phyloP scores from a whole-genome alignment of 2,113 vertebrate genomes.

The Alouatta palliata region DNA sequence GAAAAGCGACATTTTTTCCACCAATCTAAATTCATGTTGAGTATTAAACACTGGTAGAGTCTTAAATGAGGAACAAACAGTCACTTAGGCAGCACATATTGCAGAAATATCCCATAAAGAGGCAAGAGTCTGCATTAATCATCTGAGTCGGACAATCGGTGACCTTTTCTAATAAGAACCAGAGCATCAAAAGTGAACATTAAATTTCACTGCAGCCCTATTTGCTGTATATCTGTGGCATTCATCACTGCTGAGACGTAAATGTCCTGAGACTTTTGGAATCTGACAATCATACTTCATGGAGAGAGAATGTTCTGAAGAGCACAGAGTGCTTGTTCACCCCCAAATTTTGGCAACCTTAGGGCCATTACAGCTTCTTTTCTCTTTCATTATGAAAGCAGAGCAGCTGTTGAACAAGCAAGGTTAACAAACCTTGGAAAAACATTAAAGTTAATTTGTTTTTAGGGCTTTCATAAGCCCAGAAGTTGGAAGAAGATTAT shows the following conservation, averaged over 20 bases:
- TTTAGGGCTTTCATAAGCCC: slow-evolving; percentile 74
- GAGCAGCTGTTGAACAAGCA: slow-evolving; percentile 80
- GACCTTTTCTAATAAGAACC: slow-evolving; percentile 86
- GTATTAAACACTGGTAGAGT: slow-evolving; percentile 72
- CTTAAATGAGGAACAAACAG: slow-evolving; percentile 78
- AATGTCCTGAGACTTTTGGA: slow-evolving; percentile 66
- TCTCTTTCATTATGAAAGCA: slow-evolving; percentile 77
- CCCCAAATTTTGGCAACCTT: slow-evolving; percentile 69
- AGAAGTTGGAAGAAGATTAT: slow-evolving; percentile 73
- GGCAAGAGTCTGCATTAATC: slow-evolving; percentile 81
- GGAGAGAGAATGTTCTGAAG: slow-evolving; percentile 66
- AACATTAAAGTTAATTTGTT: slow-evolving; percentile 73
- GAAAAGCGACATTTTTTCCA: slow-evolving; percentile 68
- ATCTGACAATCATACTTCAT: slow-evolving; percentile 79
- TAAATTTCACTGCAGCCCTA: slow-evolving; percentile 72
- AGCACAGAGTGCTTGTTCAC: slow-evolving; percentile 53
- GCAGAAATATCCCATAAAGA: slow-evolving; percentile 79
- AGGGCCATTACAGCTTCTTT: slow-evolving; percentile 69
- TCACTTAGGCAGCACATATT: slow-evolving; percentile 75
- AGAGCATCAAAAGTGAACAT: slow-evolving; percentile 79
- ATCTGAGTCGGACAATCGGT: slow-evolving; percentile 78
- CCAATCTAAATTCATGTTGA: slow-evolving; percentile 78
- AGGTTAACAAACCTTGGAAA: slow-evolving; percentile 84
- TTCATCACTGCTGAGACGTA: slow-evolving; percentile 76
- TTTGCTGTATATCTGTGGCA: slow-evolving; percentile 78